Conservation (phyloP, 2,797 vertebrate genomes). For the Sarcophilus harrisii region DNA sequence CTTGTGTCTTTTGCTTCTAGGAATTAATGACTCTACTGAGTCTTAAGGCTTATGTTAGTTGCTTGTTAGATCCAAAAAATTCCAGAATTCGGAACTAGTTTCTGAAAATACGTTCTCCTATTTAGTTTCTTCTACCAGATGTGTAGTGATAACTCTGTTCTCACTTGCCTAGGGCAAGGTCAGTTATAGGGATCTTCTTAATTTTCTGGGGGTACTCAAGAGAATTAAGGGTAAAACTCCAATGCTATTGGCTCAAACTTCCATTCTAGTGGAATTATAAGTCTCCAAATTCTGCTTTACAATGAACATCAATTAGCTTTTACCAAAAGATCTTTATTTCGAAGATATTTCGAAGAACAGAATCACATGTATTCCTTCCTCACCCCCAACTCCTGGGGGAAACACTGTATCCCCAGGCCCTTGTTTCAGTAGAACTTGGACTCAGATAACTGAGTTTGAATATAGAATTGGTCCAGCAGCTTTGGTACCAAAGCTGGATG, state of each 20-base stretch:
- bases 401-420: background rate
- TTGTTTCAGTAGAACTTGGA: background rate
- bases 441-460: background rate
- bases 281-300: background rate
- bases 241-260: background rate
- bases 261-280: background rate
- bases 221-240: background rate
- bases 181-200: background rate
- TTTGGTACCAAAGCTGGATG: too few relatives aligned
- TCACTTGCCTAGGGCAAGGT: background rate
- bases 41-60: background rate
- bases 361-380: background rate
- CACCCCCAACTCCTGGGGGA: background rate
- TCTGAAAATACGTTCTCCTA: conserved; percentile 10
- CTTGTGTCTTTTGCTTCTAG: conserved; percentile 12
- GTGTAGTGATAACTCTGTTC: background rate
- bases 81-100: background rate
- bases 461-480: background rate
- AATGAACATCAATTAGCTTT: background rate
- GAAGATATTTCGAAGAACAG: background rate
- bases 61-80: background rate
- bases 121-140: background rate
- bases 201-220: background rate
- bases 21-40: background rate
- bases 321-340: background rate